Conservation (phyloP, 2,113 vertebrate genomes). For the Mirounga angustirostris region DNA sequence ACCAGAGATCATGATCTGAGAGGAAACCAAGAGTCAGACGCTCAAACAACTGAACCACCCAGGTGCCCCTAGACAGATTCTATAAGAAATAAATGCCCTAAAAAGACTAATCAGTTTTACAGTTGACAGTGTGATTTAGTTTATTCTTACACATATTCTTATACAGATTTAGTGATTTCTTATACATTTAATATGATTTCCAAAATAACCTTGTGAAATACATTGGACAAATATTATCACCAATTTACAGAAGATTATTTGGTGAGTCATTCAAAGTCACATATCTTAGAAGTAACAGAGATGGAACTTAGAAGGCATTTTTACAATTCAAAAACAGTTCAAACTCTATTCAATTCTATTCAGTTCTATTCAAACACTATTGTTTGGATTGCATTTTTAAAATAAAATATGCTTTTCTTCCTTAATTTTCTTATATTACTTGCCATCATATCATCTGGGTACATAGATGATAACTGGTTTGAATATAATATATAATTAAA, state of each 20-base stretch:
- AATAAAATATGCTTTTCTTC: neutral
- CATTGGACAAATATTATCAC: neutral
- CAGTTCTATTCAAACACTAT: neutral
- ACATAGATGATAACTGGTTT: neutral
- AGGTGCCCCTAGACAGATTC: neutral
- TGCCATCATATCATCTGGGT: neutral
- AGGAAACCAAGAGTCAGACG: neutral
- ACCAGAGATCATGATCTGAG: neutral
- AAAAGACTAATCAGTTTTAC: neutral
- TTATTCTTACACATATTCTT: too few species aligned
- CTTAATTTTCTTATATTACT: neutral
- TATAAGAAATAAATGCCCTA: neutral
- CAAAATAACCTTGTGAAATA: conserved; percentile 32
- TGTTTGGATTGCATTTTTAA: neutral
- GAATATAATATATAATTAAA: neutral
- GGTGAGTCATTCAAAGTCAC: neutral
- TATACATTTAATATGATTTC: neutral
- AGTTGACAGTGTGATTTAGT: neutral
- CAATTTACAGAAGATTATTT: neutral
- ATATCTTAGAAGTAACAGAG: neutral
- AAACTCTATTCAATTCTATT: neutral
- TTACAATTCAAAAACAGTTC: neutral
- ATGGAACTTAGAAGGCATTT: neutral
- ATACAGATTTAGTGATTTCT: neutral
- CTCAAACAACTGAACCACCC: neutral